Evolutionary conservation across 2,113 vertebrate genomes (phyloP), one percentile per base, ranked within the genome.

Genomic region (Neotragus pygmaeus): DNA sequence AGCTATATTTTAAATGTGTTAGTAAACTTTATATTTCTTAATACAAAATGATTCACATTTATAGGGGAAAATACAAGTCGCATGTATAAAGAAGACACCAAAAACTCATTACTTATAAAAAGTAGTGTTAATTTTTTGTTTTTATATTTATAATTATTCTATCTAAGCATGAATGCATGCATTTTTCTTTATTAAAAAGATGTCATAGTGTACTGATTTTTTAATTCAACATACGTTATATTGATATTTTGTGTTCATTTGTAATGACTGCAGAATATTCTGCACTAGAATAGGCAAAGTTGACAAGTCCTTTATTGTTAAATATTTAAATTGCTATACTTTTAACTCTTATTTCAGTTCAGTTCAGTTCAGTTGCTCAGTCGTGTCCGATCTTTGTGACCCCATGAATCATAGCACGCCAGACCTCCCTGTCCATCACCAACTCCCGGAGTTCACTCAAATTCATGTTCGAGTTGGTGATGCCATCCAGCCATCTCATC

Each of bases 201-300:
- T 66, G 64, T 66, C 33, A 17, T 64, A n/a, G 62, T 17, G 33
- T 62, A 83, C 25, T 47, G 2, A 49, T 47, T 62, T 92, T 88
- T 81, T n/a, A 39, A 62, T 2, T 58, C 7, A 73, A 91, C 88
- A 88, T 91, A 53, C n/a, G n/a, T n/a, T n/a, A n/a, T n/a, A n/a
- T n/a, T 28, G 10, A 25, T 58, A 66, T 49, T 82, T 85, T 19
- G 27, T 73, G 21, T 43, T 70, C 12, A 58, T 58, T 90, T 83
- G 23, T 10, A 73, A 75, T 70, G 9, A 92, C 5, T 92, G 2
- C 33, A 92, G 19, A 55, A 0, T 83, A 60, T 39, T 78, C 25
- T 62, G 25, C 6, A 88, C 15, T 77, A 64, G 17, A 5, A 55
- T 25, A 58, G 16, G 17, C 55, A 80, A 81, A 25, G 78, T 64